phyloP scores from a whole-genome alignment of 1,140 invertebrate species.

The Aphaenogaster ashmeadi region DNA sequence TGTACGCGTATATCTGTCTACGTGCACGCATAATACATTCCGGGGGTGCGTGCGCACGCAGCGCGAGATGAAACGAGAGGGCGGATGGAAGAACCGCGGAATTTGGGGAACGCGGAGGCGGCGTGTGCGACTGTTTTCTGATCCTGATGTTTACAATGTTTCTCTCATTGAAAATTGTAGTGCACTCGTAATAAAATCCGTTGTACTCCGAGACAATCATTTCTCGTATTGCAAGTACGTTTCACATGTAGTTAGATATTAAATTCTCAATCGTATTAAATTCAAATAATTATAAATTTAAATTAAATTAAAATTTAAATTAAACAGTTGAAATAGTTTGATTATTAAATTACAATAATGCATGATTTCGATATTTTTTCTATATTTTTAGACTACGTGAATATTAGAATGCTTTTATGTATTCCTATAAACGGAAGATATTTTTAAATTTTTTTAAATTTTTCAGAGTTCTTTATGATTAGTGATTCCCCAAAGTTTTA shows the following conservation, averaged over 20 bases:
- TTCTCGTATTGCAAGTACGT: background rate
- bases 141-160: background rate
- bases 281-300: too few relatives aligned
- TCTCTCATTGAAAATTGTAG: background rate
- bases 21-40: slow-evolving; percentile 30
- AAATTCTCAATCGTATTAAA: background rate
- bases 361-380: background rate
- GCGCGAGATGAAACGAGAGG: background rate
- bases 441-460: background rate
- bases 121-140: background rate
- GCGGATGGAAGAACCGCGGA: background rate
- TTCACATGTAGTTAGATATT: background rate
- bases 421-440: background rate
- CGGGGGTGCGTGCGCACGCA: slow-evolving; percentile 39
- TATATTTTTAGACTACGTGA: background rate
- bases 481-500: background rate
- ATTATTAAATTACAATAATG: too few relatives aligned
- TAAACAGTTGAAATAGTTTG: too few relatives aligned
- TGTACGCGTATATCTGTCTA: slow-evolving; percentile 26
- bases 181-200: background rate
- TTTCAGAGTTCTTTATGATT: background rate
- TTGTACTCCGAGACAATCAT: background rate
- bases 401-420: background rate
- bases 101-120: background rate
- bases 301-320: too few relatives aligned